Percentiles rank a stretch among this genome's conserved stretches.
Evolutionary conservation across 2,888 invertebrate species (phyloP).

Genomic region (Aspidiotus destructor): DNA sequence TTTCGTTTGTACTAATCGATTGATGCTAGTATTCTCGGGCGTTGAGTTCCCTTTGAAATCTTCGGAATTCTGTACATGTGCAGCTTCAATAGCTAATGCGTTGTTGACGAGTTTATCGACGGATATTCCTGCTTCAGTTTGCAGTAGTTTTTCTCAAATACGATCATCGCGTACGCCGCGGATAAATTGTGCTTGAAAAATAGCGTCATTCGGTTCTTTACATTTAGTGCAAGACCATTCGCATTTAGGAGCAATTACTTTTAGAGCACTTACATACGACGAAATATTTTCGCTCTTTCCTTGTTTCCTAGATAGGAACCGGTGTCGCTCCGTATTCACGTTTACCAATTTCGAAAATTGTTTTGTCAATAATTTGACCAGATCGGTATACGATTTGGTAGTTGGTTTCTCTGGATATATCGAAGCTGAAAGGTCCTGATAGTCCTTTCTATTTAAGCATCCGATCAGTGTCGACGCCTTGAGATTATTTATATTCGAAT

Average conservation of each 20-base stretch:
- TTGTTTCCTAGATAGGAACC: not conserved
- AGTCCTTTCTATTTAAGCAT: too few relatives aligned
- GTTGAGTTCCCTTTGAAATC: not conserved
- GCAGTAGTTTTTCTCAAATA: not conserved
- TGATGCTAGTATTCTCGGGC: not conserved
- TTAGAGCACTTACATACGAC: not conserved
- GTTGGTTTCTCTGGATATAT: too few relatives aligned
- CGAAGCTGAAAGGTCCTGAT: too few relatives aligned
- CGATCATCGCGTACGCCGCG: not conserved
- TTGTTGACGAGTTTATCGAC: not conserved
- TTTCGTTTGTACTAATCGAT: not conserved
- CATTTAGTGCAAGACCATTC: not conserved
- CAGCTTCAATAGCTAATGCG: not conserved
- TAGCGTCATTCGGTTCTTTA: not conserved
- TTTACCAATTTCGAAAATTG: too few relatives aligned
- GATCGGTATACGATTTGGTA: too few relatives aligned
- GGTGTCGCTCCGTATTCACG: not conserved
- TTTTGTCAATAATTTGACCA: too few relatives aligned
- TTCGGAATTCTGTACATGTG: not conserved
- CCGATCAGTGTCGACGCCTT: too few relatives aligned
- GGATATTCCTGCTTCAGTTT: not conserved
- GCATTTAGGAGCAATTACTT: not conserved
- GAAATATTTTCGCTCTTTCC: not conserved
- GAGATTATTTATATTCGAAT: too few relatives aligned
- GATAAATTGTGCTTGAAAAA: constrained; percentile 4